A percentile compares a stretch with the other conserved stretches of the same genome.
Conservation (phyloP, 30 jellyfish, hydroid and myxozoan genomes). For the Hydra vulgaris region DNA sequence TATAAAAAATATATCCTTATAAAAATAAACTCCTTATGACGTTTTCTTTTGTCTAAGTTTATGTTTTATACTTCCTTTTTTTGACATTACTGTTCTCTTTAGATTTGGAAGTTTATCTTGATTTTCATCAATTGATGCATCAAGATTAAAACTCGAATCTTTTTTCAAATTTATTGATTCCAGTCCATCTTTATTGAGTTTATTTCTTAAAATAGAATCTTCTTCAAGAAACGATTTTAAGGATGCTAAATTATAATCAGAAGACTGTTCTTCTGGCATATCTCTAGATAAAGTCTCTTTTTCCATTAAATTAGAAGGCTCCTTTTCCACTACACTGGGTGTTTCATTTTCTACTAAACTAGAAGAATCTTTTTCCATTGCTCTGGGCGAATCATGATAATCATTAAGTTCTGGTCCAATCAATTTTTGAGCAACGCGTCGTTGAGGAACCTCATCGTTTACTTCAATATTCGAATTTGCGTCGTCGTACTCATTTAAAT, state of each 20-base stretch:
- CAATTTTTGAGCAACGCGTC: neutral
- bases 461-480: neutral
- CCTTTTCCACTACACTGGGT: slow-evolving; percentile 4
- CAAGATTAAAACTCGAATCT: neutral
- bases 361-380: neutral
- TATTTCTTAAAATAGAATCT: slow-evolving; percentile 51
- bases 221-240: slow-evolving; percentile 85
- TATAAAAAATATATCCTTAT: no score
- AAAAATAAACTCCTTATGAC: no score
- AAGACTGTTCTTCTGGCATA: neutral
- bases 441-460: neutral
- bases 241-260: slow-evolving; percentile 66
- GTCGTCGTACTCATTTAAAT: neutral
- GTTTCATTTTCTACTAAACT: no score
- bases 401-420: neutral
- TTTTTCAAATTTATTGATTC: slow-evolving; percentile 6
- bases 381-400: neutral
- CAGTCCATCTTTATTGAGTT: slow-evolving; percentile 33
- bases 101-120: neutral
- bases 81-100: neutral
- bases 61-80: neutral
- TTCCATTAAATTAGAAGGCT: neutral
- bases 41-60: neutral
- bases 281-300: neutral
- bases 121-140: neutral